A percentile compares a stretch with the other conserved stretches of the same genome.
Conservation (phyloP, 1,140 invertebrate genomes). For the Hormaphis cornu region DNA sequence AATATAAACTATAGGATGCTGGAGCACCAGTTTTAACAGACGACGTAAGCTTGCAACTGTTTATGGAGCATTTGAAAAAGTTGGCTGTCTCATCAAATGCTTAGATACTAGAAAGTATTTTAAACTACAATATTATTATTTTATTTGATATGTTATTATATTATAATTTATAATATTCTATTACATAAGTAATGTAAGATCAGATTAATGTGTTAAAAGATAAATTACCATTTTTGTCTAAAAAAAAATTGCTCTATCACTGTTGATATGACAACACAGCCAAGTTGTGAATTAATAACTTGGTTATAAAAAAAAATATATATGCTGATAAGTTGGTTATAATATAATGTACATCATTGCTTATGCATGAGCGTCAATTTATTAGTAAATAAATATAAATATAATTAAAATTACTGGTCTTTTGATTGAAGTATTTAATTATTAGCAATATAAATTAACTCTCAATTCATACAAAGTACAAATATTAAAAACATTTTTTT, state of each 20-base stretch:
- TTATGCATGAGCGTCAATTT: background rate
- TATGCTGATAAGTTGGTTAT: no score
- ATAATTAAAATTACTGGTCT: background rate
- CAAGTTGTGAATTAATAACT: no score
- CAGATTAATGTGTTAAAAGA: background rate
- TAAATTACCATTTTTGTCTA: no score
- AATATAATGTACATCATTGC: background rate
- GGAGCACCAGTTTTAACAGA: slow-evolving; percentile 96
- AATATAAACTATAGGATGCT: slow-evolving; percentile 61
- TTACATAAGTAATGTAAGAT: background rate
- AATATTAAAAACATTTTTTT: background rate
- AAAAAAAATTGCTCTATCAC: no score
- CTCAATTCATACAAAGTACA: background rate
- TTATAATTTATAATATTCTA: background rate
- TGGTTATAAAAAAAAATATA: no score
- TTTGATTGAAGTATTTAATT: slow-evolving; percentile 10
- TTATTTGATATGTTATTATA: background rate
- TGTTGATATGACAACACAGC: no score
- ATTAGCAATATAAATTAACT: no score
- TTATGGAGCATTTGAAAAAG: slow-evolving; percentile 99
- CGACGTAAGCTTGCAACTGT: slow-evolving; percentile 98
- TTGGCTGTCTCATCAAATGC: slow-evolving; percentile 88
- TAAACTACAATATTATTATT: slow-evolving; percentile 1
- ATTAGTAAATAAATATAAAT: background rate
- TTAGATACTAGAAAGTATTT: slow-evolving; percentile 22